A percentile compares a stretch with the other conserved stretches of the same genome.
phyloP scores from a whole-genome alignment of 2,888 invertebrate species.

The Erpobdella octoculata region DNA sequence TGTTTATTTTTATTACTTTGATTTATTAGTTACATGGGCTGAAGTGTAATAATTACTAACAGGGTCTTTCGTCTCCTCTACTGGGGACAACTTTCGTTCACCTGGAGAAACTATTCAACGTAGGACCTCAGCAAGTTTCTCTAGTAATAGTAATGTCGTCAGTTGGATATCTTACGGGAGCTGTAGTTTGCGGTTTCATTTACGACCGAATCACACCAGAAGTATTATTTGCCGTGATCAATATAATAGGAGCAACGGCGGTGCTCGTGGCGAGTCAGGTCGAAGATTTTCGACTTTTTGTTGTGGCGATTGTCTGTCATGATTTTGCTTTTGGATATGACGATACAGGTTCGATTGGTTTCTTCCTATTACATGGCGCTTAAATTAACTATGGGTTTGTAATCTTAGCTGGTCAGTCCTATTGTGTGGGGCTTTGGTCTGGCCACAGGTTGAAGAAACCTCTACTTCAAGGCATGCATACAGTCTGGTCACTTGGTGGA shows the following conservation, averaged over 20 bases:
- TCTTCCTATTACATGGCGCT: background rate
- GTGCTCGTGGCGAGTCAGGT: conserved; percentile 11
- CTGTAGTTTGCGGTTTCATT: conserved; percentile 30
- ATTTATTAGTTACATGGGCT: too few species aligned
- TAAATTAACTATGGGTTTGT: background rate
- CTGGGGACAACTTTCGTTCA: conserved; percentile 29
- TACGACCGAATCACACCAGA: conserved; percentile 28
- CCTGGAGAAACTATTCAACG: conserved; percentile 28
- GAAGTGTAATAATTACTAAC: background rate
- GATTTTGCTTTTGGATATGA: conserved; percentile 27
- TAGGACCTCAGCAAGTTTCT: conserved; percentile 20
- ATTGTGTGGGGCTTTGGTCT: conserved; percentile 31
- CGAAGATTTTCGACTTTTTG: conserved; percentile 15
- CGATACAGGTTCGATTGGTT: conserved; percentile 27
- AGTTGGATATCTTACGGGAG: conserved; percentile 30
- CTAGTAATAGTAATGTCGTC: background rate
- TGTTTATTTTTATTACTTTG: background rate
- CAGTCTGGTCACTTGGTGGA: conserved; percentile 33
- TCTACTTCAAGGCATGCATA: conserved; percentile 29
- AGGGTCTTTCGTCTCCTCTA: conserved; percentile 13
- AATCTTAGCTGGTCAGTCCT: conserved; percentile 32
- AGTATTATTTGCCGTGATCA: conserved; percentile 14
- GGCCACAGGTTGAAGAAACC: conserved; percentile 25
- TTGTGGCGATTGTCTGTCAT: conserved; percentile 13
- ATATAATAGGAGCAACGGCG: background rate